Evolutionary conservation across 2,797 vertebrate species (phyloP).

Genomic region (Acrossocheilus fasciatus): DNA sequence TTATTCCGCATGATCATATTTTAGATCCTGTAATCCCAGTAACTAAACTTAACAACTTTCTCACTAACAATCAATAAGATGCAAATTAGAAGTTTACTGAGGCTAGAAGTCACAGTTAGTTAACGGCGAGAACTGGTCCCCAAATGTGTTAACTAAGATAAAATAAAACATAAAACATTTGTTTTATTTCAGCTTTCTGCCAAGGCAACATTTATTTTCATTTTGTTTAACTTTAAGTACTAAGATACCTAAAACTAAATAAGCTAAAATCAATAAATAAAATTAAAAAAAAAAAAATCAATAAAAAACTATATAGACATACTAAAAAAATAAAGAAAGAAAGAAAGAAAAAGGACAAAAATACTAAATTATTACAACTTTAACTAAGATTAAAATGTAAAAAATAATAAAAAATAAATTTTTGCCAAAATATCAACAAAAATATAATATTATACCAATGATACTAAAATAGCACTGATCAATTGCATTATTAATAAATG

Average conservation of each 20-base stretch:
- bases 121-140: too few species aligned
- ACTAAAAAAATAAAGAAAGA: too few species aligned
- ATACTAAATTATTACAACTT: too few species aligned
- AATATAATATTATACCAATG: background rate
- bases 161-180: background rate
- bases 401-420: background rate
- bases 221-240: background rate
- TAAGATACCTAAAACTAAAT: background rate
- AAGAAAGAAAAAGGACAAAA: too few species aligned
- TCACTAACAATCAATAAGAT: background rate
- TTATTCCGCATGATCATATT: background rate
- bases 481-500: background rate
- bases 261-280: background rate
- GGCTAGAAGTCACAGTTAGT: background rate
- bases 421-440: background rate
- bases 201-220: too few species aligned
- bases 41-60: background rate
- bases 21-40: background rate
- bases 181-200: background rate
- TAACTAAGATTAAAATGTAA: background rate
- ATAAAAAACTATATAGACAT: background rate
- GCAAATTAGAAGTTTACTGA: background rate
- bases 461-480: background rate
- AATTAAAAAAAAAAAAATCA: too few species aligned
- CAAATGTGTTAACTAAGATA: background rate